Evolutionary conservation across 2,888 invertebrate genomes (phyloP).

Genomic region (Trissoscelio sp.): DNA sequence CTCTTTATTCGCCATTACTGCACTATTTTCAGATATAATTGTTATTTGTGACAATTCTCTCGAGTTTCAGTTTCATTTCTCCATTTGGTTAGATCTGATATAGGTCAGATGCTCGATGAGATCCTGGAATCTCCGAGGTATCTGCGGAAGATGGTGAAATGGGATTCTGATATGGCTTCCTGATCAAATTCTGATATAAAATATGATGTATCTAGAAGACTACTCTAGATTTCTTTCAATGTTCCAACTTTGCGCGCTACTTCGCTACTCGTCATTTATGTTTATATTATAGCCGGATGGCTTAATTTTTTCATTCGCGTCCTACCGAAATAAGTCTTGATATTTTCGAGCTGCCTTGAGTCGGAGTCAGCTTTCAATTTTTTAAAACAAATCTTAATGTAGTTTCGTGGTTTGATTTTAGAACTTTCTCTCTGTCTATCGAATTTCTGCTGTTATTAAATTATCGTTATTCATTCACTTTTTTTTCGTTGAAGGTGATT

Average conservation of each 20-base stretch:
- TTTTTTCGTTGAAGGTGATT: no score
- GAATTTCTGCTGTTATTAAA: no score
- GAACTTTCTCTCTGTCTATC: no score
- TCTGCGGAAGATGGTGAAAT: slow-evolving; percentile 35
- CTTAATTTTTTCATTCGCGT: neutral
- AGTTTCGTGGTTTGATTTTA: no score
- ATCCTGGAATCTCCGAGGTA: slow-evolving; percentile 27
- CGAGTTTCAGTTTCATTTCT: slow-evolving; percentile 18
- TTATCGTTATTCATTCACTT: no score
- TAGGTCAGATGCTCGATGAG: slow-evolving; percentile 34
- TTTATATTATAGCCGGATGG: neutral
- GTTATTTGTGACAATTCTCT: slow-evolving; percentile 4
- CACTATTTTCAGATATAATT: neutral
- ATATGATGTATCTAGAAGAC: slow-evolving; percentile 41
- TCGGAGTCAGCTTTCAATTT: no score
- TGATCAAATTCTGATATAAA: slow-evolving; percentile 55
- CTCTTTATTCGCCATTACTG: neutral
- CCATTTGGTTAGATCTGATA: slow-evolving; percentile 20
- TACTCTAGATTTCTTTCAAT: slow-evolving; percentile 46
- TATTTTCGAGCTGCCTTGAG: no score
- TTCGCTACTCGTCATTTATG: slow-evolving; percentile 25
- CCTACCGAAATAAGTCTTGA: neutral
- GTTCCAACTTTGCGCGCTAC: slow-evolving; percentile 13
- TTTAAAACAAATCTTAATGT: no score
- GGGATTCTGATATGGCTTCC: slow-evolving; percentile 43